phyloP scores from a whole-genome alignment of 92 coral and sea anemone species.

The Epizoanthus rinbou region DNA sequence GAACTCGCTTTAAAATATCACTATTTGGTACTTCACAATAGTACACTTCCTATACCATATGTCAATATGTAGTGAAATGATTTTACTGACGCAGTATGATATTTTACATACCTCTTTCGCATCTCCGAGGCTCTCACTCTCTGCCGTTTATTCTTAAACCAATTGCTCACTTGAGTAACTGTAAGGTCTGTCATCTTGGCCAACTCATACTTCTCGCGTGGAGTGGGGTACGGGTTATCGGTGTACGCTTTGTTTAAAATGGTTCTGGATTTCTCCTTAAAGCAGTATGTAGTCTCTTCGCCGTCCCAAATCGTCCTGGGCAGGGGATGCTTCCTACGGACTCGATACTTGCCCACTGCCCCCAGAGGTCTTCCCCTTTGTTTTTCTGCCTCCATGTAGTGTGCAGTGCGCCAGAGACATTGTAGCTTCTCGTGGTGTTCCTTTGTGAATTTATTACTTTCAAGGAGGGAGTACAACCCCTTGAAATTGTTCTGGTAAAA shows the following conservation, averaged over 20 bases:
- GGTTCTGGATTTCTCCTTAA: constrained; percentile 86
- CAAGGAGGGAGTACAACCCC: constrained; percentile 84
- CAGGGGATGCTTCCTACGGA: constrained; percentile 88
- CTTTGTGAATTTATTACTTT: constrained; percentile 74
- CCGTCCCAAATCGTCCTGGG: constrained; percentile 98
- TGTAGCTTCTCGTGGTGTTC: constrained; percentile 85
- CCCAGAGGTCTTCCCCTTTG: constrained; percentile 89
- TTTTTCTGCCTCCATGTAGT: constrained; percentile 89
- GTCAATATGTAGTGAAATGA: constrained; percentile 24
- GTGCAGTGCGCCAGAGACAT: constrained; percentile 92
- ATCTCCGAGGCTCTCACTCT: constrained; percentile 89
- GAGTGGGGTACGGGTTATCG: constrained; percentile 89
- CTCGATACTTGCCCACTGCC: constrained; percentile 94
- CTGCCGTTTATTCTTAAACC: constrained; percentile 92
- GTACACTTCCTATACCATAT: not conserved
- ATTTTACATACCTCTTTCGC: constrained; percentile 79
- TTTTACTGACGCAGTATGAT: constrained; percentile 5
- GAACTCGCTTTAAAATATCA: not conserved
- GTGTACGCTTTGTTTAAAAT: constrained; percentile 88
- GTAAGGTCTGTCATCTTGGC: constrained; percentile 93
- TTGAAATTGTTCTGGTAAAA: constrained; percentile 83
- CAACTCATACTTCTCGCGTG: constrained; percentile 81
- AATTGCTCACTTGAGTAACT: constrained; percentile 89
- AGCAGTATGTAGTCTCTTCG: constrained; percentile 93
- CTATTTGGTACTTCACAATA: not conserved